Base-by-base conservation (phyloP, 2,888 invertebrate genomes). In the Cataglyphis livida region DNA sequence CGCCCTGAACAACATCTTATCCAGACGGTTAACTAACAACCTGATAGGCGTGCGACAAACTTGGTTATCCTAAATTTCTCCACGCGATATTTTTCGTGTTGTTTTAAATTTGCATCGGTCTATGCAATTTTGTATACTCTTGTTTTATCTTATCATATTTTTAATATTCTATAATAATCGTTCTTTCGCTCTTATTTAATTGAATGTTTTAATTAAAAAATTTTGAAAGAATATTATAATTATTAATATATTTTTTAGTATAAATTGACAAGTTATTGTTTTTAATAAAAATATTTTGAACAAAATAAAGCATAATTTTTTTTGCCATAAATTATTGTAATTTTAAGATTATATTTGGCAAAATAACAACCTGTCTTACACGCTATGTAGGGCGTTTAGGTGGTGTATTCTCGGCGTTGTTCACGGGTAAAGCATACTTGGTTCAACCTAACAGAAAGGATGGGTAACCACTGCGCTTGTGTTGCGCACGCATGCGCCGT, bases 1-100 rank as follows among this genome's bases (percentile, higher is more conserved):
- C 85, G 68, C 64, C 28, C 9, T 68, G 57, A 83, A 82, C 81
- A 78, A 84, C 75, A 85, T 85, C 85, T 89, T 87, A 87, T 86
- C 86, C 85, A 71, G 64, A 75, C 68, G 65, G 62, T 83, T 73
- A 75, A 68, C 73, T 74, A 83, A 82, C 82, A 66, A 85, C 78
- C 38, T 48, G 65, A 73, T 68, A 44, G 59, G 41, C 57, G 35
- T 81, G 68, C 61, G 73, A 64, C 62, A 61, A 41, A 68, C 61
- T 86, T 84, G 57, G 62, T 79, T 88, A 88, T 88, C 82, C 15
- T 61, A 35, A 82, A 78, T 25, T 0, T 54, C 59, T 61, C 61
- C 61, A 35, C 59, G 28, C 32, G 32, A 70, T 10, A 57, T 5
- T 32, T 41, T 32, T 1, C 41, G 38, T n/a, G n/a, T 15, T 9